Percentiles rank a stretch among this genome's conserved stretches.
These are phyloP conservation scores for Pitangus sulphuratus DNA, from an alignment of 2,797 vertebrate species.

Conservation along the genomic window DNA sequence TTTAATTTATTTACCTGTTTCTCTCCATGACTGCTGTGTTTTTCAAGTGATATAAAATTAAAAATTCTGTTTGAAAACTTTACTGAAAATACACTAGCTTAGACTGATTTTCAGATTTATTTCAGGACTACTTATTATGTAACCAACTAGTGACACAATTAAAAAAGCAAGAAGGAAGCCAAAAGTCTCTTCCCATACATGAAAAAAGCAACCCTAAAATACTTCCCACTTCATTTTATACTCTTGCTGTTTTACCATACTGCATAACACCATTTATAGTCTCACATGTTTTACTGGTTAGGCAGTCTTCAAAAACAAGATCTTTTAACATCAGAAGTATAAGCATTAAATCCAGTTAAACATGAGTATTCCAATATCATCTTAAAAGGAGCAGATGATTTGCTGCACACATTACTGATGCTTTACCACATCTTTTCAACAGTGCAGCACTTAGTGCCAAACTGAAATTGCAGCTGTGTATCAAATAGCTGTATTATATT, in stretches of 20 bases:
- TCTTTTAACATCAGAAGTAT: background rate
- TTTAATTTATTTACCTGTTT: slow-evolving; percentile 65
- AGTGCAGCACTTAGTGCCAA: background rate
- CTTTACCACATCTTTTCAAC: background rate
- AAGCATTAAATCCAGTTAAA: background rate
- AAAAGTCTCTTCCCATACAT: background rate
- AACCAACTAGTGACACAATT: background rate
- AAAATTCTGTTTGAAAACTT: slow-evolving; percentile 68
- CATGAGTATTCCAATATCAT: background rate
- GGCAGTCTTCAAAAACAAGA: background rate
- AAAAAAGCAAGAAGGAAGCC: slow-evolving; percentile 26
- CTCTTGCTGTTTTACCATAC: background rate
- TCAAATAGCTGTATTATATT: background rate
- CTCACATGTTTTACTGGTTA: background rate
- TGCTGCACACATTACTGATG: background rate
- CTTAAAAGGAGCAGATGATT: background rate
- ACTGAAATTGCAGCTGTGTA: background rate
- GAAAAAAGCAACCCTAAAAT: slow-evolving; percentile 3
- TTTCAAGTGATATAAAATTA: slow-evolving; percentile 40
- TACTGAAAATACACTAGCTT: background rate
- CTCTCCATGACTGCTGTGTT: background rate
- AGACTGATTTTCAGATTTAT: slow-evolving; percentile 36
- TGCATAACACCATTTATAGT: background rate
- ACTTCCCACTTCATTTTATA: background rate
- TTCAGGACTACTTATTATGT: slow-evolving; percentile 33